Percentiles rank a stretch among this genome's conserved stretches.
These are phyloP conservation scores for Cheirogaleus medius DNA, from an alignment of 2,113 vertebrate species.

Conservation along the genomic window DNA sequence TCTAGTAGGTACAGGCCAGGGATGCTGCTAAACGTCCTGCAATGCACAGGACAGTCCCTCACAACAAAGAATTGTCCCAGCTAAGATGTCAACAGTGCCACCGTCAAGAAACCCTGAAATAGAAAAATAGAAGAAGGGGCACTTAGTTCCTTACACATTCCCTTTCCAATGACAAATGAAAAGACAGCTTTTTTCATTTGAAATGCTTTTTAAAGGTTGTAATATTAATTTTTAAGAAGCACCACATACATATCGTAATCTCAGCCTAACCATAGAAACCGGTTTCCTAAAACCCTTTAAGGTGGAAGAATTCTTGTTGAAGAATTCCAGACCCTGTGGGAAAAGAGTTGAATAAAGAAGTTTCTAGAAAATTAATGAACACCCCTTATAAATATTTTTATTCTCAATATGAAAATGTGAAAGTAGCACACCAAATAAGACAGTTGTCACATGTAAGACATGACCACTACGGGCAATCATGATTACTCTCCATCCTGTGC, in stretches of 20 bases:
- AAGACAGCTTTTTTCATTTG: background rate
- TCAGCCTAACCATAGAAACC: background rate
- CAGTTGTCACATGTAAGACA: background rate
- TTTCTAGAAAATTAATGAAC: slow-evolving; percentile 22
- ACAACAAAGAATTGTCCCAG: background rate
- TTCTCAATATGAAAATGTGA: background rate
- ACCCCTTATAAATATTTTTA: background rate
- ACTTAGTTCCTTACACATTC: background rate
- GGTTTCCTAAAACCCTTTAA: background rate
- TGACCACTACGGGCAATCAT: background rate
- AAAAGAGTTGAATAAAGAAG: background rate
- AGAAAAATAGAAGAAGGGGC: background rate
- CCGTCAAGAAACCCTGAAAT: background rate
- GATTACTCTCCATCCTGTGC: background rate
- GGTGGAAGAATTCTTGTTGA: background rate
- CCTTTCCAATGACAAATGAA: background rate
- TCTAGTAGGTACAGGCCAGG: background rate
- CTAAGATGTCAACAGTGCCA: background rate
- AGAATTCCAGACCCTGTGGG: background rate
- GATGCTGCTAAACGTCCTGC: background rate
- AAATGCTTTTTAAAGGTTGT: background rate
- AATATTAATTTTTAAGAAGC: background rate
- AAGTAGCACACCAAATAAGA: background rate
- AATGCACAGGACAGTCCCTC: too few relatives aligned
- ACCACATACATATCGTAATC: background rate